Evolutionary conservation across 2,888 invertebrate genomes (phyloP), one percentile per base, ranked within the genome.

Genomic region (Drosophila colorata): DNA sequence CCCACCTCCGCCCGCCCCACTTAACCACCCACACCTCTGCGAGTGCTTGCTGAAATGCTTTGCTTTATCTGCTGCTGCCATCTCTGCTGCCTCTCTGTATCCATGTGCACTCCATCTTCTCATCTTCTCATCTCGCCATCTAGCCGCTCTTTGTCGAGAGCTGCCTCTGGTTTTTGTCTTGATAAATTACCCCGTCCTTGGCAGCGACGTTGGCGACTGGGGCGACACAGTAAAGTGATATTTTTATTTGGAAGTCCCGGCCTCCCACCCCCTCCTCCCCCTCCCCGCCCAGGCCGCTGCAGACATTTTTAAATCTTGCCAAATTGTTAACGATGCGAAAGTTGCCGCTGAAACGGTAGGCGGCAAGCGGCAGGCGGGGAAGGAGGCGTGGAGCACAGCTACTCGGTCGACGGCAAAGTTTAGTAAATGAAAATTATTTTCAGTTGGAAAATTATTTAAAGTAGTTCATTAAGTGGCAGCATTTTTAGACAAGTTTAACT

Each of bases 151-250:
- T 33, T 51, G 51, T 51, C 55, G 53, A 20, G 8, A 44, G 25
- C 48, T 64, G 60, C 51, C 66, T 41, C 49, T 61, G 67, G 71
- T 82, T 88, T 85, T 87, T 85, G 89, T 85, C 85, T 88, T 88
- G 85, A 85, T 85, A 85, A 85, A 88, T 85, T 85, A 88, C 84
- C 85, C 76, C 88, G 84, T 88, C 87, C 87, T 87, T 88, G 88
- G 84, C 83, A 65, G 78, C 65, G 83, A 78, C 60, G 66, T 64
- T 67, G 70, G 66, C 66, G 82, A 51, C 65, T 65, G 56, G 60
- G 57, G 78, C 77, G 87, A 84, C 88, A 88, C 67, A 76, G 84
- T 80, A 85, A 85, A 88, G 88, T 87, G 84, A 85, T 85, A 85
- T 88, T 88, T 85, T 88, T 88, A 84, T 83, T 83, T 77, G 76